These are phyloP conservation scores for Adoxophyes honmai DNA, from an alignment of 1,140 invertebrate species.

Conservation along the genomic window DNA sequence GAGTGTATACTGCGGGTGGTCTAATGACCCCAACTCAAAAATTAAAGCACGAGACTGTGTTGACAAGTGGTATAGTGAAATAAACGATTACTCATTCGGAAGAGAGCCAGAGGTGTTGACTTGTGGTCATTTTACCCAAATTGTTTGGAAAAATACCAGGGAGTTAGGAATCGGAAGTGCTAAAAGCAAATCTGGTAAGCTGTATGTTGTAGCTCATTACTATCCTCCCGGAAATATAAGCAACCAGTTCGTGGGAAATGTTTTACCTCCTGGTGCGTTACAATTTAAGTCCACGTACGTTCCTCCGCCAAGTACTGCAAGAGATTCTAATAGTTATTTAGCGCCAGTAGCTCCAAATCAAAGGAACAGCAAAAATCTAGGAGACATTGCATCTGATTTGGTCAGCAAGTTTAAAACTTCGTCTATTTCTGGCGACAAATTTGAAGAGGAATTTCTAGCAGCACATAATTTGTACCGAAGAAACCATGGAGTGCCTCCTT, in stretches of 20 bases:
- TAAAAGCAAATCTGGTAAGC: conserved; percentile 77
- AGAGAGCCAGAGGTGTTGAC: conserved; percentile 79
- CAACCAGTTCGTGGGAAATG: conserved; percentile 84
- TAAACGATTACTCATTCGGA: conserved; percentile 80
- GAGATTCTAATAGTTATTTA: conserved; percentile 43
- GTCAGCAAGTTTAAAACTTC: conserved; percentile 54
- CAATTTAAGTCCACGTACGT: conserved; percentile 37
- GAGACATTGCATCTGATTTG: conserved; percentile 52
- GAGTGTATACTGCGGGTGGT: conserved; percentile 82
- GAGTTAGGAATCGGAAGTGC: conserved; percentile 88
- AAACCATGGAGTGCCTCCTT: conserved; percentile 82
- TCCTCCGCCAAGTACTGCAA: conserved; percentile 24
- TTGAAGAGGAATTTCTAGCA: conserved; percentile 81
- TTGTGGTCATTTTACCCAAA: conserved; percentile 85
- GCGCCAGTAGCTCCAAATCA: conserved; percentile 41
- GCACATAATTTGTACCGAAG: conserved; percentile 87
- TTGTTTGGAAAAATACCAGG: conserved; percentile 85
- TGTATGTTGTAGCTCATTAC: conserved; percentile 88
- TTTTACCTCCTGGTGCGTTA: conserved; percentile 75
- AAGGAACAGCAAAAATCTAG: conserved; percentile 57
- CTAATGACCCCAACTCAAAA: conserved; percentile 81
- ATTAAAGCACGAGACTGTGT: conserved; percentile 82
- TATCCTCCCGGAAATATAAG: conserved; percentile 89
- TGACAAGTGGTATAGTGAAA: conserved; percentile 84
- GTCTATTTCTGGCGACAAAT: conserved; percentile 63